These are phyloP conservation scores for Aphis gossypii DNA, from an alignment of 1,140 invertebrate genomes.

Conservation along the genomic window DNA sequence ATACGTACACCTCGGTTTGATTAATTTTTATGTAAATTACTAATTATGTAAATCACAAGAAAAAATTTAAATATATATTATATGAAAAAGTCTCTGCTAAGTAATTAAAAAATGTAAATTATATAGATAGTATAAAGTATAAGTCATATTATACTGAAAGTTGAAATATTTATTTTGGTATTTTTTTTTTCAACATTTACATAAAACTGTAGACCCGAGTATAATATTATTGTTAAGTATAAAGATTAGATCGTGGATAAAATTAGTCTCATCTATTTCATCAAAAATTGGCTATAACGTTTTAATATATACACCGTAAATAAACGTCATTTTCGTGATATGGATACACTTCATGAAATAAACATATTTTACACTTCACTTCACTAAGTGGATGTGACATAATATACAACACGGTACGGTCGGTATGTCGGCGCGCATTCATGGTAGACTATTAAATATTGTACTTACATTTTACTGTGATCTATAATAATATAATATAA, in stretches of 20 bases:
- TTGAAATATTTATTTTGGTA: neutral
- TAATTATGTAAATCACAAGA: neutral
- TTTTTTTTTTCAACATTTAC: neutral
- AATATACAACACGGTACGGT: neutral
- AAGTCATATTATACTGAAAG: neutral
- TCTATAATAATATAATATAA: neutral
- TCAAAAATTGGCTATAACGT: neutral
- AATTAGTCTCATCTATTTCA: neutral
- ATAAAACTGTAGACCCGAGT: neutral
- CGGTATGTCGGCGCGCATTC: neutral
- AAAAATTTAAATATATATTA: neutral
- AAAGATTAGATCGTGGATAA: neutral
- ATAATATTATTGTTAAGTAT: neutral
- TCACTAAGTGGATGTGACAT: conserved; percentile 1
- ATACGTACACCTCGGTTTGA: neutral
- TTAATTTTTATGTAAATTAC: neutral
- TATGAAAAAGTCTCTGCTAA: neutral
- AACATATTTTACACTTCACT: neutral
- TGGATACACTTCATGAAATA: neutral
- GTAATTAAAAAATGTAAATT: neutral
- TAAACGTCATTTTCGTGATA: neutral
- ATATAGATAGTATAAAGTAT: too few species aligned
- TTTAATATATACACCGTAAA: neutral
- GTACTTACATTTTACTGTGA: neutral
- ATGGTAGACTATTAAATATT: neutral